Evolutionary conservation across 2,888 invertebrate species (phyloP).

Genomic region (Orthosia gothica): DNA sequence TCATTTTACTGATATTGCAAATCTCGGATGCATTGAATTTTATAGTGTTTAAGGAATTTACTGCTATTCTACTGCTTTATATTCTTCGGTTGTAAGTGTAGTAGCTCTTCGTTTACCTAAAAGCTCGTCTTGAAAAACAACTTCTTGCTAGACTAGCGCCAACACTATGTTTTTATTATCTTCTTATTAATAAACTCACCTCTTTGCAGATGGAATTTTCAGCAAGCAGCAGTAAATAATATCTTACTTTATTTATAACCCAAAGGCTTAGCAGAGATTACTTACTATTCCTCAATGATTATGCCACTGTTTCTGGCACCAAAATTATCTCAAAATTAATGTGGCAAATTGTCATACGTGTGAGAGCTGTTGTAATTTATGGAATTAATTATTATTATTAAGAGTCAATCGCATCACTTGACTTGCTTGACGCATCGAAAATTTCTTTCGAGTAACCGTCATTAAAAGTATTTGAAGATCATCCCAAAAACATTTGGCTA

Average conservation of each 20-base stretch:
- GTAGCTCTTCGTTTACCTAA: constrained; percentile 38
- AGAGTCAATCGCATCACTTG: no score
- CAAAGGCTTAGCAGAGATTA: no score
- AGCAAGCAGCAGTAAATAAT: not conserved
- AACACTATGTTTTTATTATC: constrained; percentile 31
- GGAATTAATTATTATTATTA: no score
- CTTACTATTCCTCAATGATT: not conserved
- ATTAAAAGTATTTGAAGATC: no score
- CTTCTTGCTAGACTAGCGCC: constrained; percentile 13
- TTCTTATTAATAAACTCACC: constrained; percentile 22
- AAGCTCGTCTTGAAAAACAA: constrained; percentile 21
- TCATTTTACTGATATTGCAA: not conserved
- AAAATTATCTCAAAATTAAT: not conserved
- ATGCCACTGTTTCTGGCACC: not conserved
- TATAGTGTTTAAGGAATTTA: constrained; percentile 26
- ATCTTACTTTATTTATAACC: no score
- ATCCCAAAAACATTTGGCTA: no score
- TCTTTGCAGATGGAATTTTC: constrained; percentile 7
- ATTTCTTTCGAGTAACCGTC: no score
- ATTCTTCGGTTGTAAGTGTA: constrained; percentile 24
- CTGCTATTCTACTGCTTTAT: constrained; percentile 14
- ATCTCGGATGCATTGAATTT: constrained; percentile 57
- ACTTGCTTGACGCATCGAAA: no score
- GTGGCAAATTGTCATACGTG: not conserved
- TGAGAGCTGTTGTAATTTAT: not conserved